These are phyloP conservation scores for Megaleporinus macrocephalus DNA, from an alignment of 2,113 vertebrate species.

Conservation along the genomic window DNA sequence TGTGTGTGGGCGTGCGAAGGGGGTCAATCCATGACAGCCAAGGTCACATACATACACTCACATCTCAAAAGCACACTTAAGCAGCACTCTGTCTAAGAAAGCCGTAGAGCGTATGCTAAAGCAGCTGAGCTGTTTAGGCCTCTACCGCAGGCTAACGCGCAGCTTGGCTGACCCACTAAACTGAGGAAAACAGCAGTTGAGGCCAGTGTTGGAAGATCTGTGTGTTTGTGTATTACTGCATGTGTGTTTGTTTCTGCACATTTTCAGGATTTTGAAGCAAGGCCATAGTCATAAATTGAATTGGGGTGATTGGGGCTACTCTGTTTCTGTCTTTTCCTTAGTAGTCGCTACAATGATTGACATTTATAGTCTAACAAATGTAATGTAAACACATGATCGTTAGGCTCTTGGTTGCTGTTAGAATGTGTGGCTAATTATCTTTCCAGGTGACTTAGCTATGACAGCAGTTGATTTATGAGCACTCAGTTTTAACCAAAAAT, in stretches of 20 bases:
- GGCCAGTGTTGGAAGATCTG: background rate
- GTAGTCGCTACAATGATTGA: too few species aligned
- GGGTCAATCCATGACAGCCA: constrained; percentile 21
- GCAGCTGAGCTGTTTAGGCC: background rate
- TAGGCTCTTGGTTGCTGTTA: too few species aligned
- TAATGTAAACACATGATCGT: too few species aligned
- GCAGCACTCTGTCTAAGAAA: background rate
- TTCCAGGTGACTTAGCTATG: too few species aligned
- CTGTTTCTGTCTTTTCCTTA: too few species aligned
- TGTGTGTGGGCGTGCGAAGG: background rate
- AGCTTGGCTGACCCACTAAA: constrained; percentile 11
- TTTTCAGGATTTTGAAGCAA: background rate
- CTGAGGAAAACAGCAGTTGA: background rate
- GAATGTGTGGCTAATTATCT: too few species aligned
- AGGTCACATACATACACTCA: background rate
- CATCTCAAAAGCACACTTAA: background rate
- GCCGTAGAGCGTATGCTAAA: constrained; percentile 19
- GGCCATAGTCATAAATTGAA: too few species aligned
- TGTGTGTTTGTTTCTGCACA: background rate
- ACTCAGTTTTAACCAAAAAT: too few species aligned
- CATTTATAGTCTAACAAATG: too few species aligned
- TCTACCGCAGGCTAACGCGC: constrained; percentile 22
- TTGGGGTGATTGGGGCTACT: too few species aligned
- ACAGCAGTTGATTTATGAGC: too few species aligned
- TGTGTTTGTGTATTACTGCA: background rate